Percentiles rank a stretch among this genome's conserved stretches.
phyloP scores from a whole-genome alignment of 2,888 invertebrate genomes.

The Zhengitettix transpicula region DNA sequence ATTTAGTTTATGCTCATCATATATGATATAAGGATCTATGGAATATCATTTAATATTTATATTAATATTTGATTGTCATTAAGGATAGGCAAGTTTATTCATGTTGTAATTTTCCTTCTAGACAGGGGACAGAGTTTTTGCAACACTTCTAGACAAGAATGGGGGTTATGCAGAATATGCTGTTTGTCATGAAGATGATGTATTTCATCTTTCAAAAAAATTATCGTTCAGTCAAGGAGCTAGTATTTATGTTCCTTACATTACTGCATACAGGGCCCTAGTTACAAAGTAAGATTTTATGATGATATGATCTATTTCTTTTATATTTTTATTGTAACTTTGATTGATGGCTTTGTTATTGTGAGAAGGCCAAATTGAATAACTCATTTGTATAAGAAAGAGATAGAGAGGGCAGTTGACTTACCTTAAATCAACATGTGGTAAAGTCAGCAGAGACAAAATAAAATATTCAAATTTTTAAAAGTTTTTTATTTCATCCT shows the following conservation, averaged over 20 bases:
- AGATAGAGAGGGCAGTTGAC: no score
- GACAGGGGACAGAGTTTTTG: conserved; percentile 25
- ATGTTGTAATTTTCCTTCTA: conserved; percentile 2
- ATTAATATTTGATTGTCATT: background rate
- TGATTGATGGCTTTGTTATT: no score
- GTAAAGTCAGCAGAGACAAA: no score
- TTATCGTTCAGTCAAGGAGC: conserved; percentile 33
- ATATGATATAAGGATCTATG: background rate
- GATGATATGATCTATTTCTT: no score
- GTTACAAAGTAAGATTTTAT: conserved; percentile 22
- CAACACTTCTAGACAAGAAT: conserved; percentile 12
- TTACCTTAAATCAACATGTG: no score
- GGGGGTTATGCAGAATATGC: conserved; percentile 31
- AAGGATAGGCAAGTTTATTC: no score
- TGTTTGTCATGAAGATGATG: conserved; percentile 20
- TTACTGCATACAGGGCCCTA: conserved; percentile 35
- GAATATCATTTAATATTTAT: background rate
- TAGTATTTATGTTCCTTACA: conserved; percentile 34
- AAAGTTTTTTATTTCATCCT: no score
- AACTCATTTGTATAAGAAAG: no score
- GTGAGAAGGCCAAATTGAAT: no score
- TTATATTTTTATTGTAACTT: no score
- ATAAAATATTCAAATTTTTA: no score
- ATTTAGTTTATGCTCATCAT: no score
- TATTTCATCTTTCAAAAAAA: conserved; percentile 23